phyloP scores from a whole-genome alignment of 2,113 vertebrate genomes.

The Aptenodytes patagonicus region DNA sequence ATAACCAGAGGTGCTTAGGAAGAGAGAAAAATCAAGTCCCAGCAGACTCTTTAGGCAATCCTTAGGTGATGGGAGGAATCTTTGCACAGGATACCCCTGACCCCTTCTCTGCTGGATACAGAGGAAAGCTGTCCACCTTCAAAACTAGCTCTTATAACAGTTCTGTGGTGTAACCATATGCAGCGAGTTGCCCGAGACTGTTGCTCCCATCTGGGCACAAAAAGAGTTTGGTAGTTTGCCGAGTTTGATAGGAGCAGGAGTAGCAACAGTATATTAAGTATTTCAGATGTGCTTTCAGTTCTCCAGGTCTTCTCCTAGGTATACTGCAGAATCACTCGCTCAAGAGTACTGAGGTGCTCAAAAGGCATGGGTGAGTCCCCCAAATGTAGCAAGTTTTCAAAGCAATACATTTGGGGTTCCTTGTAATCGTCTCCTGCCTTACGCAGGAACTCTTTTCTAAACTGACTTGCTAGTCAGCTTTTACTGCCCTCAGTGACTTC shows the following conservation, averaged over 20 bases:
- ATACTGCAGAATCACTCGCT: background rate
- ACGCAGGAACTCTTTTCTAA: background rate
- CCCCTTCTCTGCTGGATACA: background rate
- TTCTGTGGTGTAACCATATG: background rate
- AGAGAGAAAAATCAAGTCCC: background rate
- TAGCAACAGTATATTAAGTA: background rate
- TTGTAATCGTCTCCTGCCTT: background rate
- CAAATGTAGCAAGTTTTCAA: background rate
- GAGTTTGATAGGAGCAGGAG: background rate
- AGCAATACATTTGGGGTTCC: background rate
- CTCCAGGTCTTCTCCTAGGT: background rate
- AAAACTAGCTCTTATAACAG: background rate
- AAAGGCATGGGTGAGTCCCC: background rate
- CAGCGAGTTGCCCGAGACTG: background rate
- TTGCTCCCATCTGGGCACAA: background rate
- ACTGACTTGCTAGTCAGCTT: background rate
- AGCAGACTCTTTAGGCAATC: background rate
- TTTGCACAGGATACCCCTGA: background rate
- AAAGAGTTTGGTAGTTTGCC: background rate
- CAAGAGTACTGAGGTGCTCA: background rate
- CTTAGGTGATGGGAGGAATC: background rate
- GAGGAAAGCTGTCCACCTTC: background rate
- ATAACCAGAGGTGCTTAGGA: background rate
- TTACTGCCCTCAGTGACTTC: background rate
- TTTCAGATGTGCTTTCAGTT: background rate